Evolutionary conservation across 2,888 invertebrate genomes (phyloP).

Genomic region (Trimorus sp.): DNA sequence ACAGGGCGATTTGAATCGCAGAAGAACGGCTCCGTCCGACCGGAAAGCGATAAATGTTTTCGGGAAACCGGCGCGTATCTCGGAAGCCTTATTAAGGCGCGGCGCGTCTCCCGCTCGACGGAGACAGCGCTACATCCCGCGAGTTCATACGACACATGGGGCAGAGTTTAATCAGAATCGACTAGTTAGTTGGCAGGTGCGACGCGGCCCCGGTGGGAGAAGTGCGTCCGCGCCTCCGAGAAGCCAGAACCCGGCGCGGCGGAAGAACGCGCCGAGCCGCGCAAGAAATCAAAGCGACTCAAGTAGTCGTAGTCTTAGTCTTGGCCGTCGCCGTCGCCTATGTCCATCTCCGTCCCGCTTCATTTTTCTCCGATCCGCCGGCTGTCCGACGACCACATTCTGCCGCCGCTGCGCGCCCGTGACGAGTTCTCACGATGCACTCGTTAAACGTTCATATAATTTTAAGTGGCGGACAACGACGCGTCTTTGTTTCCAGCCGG

Average conservation of each 20-base stretch:
- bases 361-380: conserved; percentile 59
- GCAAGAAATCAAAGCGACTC: conserved; percentile 71
- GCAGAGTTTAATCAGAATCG: conserved; percentile 81
- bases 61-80: conserved; percentile 48
- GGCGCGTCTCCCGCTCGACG: conserved; percentile 27
- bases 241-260: conserved; percentile 62
- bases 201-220: conserved; percentile 69
- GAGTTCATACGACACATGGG: conserved; percentile 67
- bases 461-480: conserved; percentile 61
- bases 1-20: no score
- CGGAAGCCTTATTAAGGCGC: conserved; percentile 43
- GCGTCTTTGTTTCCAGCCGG: conserved; percentile 44
- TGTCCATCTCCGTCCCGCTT: conserved; percentile 48
- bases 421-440: conserved; percentile 67
- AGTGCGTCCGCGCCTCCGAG: conserved; percentile 65
- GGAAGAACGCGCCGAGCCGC: conserved; percentile 63
- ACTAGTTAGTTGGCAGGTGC: conserved; percentile 81
- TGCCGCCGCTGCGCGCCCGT: conserved; percentile 50
- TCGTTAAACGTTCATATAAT: conserved; percentile 68
- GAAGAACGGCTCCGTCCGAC: no score
- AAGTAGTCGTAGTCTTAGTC: conserved; percentile 57
- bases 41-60: conserved; percentile 46
- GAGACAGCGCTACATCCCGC: conserved; percentile 32
- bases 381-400: conserved; percentile 65
- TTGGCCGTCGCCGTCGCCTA: conserved; percentile 42